Percentiles rank a stretch among this genome's conserved stretches.
These are phyloP conservation scores for Pseudochirops corinnae DNA, from an alignment of 2,797 vertebrate genomes.

Conservation along the genomic window DNA sequence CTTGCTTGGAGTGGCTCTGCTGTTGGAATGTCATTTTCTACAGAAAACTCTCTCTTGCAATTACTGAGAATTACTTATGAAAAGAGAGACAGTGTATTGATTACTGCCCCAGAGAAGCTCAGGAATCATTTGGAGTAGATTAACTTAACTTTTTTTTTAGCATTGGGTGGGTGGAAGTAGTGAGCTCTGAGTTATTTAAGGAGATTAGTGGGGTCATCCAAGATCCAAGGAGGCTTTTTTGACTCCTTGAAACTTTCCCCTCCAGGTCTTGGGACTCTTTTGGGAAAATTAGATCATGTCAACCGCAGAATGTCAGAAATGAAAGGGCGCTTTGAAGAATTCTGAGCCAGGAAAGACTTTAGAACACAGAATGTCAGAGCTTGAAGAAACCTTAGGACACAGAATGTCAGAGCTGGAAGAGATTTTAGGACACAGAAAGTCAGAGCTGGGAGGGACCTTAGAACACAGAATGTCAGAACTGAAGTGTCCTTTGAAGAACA, in stretches of 20 bases:
- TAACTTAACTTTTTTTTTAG: constrained; percentile 84
- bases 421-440: not conserved
- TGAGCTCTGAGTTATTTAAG: constrained; percentile 82
- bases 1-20: constrained; percentile 71
- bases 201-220: constrained; percentile 85
- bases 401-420: not conserved
- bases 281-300: not conserved
- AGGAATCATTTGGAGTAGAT: constrained; percentile 85
- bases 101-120: constrained; percentile 81
- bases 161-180: constrained; percentile 70
- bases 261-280: not conserved
- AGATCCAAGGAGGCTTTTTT: constrained; percentile 63
- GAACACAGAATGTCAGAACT: not conserved
- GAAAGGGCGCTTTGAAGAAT: not conserved
- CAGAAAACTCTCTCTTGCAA: constrained; percentile 81
- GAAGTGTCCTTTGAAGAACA: too few relatives aligned
- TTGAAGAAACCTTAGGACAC: not conserved
- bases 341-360: not conserved
- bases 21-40: constrained; percentile 82
- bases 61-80: constrained; percentile 84
- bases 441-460: not conserved
- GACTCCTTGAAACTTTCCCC: not conserved
- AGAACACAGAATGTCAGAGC: not conserved
- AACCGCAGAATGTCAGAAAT: not conserved
- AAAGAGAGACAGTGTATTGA: constrained; percentile 82